Percentiles rank a stretch among this genome's conserved stretches.
These are phyloP conservation scores for Troides aeacus DNA, from an alignment of 2,888 invertebrate species.

Conservation along the genomic window DNA sequence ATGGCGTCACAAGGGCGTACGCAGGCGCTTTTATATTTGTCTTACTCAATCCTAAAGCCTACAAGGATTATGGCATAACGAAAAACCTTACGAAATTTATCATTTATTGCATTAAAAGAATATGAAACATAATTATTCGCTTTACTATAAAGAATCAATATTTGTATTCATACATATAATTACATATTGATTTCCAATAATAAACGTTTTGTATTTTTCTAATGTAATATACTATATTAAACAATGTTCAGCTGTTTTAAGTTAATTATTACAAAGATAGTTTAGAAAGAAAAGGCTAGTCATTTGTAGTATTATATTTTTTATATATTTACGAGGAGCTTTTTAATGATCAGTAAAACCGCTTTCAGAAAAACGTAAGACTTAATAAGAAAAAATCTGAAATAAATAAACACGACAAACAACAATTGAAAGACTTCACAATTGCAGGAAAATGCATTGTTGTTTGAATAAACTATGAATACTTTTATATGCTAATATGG, in stretches of 20 bases:
- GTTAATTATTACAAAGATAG: too few species aligned
- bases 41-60: conserved; percentile 21
- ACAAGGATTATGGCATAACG: conserved; percentile 3
- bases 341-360: not conserved
- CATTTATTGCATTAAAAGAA: not conserved
- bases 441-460: too few species aligned
- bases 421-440: not conserved
- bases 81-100: not conserved
- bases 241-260: too few species aligned
- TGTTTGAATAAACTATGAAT: not conserved
- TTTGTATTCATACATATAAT: too few species aligned
- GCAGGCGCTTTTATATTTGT: conserved; percentile 31
- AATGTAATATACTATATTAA: too few species aligned
- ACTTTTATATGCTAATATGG: not conserved
- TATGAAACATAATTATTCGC: not conserved
- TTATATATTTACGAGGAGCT: too few species aligned
- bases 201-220: too few species aligned
- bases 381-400: not conserved
- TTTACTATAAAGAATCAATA: too few species aligned
- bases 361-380: not conserved
- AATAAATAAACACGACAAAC: not conserved
- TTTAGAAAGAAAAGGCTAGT: too few species aligned
- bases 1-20: conserved; percentile 38
- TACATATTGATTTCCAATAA: too few species aligned
- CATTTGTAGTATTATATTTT: too few species aligned